Evolutionary conservation across 2,888 invertebrate species (phyloP).

Genomic region (Monopis laevigella): DNA sequence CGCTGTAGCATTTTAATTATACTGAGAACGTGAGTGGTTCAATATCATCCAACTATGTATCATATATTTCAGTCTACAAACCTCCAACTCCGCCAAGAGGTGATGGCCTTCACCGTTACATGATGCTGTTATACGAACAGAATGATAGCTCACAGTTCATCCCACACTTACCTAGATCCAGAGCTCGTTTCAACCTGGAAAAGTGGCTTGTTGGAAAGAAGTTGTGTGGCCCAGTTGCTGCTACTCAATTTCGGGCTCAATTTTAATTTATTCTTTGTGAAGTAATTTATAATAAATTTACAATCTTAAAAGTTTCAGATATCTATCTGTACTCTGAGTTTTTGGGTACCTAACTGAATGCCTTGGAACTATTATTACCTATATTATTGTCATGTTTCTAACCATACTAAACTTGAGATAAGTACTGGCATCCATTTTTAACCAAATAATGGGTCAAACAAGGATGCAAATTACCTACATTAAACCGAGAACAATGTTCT

Average conservation of each 20-base stretch:
- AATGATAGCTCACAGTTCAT: constrained; percentile 51
- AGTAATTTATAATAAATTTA: no score
- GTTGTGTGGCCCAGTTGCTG: constrained; percentile 51
- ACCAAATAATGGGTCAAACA: no score
- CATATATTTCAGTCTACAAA: constrained; percentile 42
- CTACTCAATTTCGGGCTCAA: constrained; percentile 41
- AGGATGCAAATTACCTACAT: no score
- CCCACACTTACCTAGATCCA: constrained; percentile 39
- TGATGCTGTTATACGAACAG: constrained; percentile 47
- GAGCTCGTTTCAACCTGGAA: constrained; percentile 40
- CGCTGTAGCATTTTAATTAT: background rate
- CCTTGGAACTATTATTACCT: no score
- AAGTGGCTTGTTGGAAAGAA: constrained; percentile 52
- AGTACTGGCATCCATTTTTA: no score
- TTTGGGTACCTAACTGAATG: no score
- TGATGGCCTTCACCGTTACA: constrained; percentile 52
- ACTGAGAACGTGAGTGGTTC: background rate
- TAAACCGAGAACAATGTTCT: no score
- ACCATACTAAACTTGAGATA: no score
- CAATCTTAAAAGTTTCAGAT: no score
- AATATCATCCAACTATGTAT: constrained; percentile 15
- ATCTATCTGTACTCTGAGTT: no score
- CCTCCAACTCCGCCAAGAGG: constrained; percentile 57
- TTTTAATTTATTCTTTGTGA: no score
- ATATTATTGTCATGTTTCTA: no score